These are phyloP conservation scores for Platysternon megacephalum DNA, from an alignment of 2,113 vertebrate species.

Conservation along the genomic window DNA sequence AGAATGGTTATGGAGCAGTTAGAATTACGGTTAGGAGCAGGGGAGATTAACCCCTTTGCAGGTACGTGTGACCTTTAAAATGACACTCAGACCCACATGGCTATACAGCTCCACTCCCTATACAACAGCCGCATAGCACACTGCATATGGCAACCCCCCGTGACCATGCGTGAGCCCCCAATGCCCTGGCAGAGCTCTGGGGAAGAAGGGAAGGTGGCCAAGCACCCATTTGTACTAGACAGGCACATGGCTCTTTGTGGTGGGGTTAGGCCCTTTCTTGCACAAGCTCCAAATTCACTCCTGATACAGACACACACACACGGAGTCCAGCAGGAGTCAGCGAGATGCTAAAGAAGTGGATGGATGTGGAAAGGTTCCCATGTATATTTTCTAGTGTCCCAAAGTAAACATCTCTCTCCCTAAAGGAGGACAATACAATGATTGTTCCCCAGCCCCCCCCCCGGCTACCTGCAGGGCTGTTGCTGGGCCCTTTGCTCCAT, in stretches of 20 bases:
- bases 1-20: background rate
- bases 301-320: background rate
- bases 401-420: background rate
- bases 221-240: background rate
- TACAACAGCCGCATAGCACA: background rate
- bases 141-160: background rate
- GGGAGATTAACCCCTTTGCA: background rate
- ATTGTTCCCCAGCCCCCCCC: accelerated
- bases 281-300: background rate
- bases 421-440: no score
- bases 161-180: background rate
- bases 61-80: background rate
- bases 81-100: background rate
- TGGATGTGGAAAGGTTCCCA: background rate
- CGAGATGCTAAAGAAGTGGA: background rate
- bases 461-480: background rate
- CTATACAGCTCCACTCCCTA: background rate
- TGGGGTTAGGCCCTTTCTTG: background rate
- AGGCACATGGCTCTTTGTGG: background rate
- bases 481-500: background rate
- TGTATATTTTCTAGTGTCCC: background rate
- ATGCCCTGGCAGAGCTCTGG: background rate
- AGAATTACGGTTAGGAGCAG: background rate
- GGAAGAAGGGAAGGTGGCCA: background rate
- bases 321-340: background rate